These are phyloP conservation scores for Epinephelus malabaricus DNA, from an alignment of 2,797 vertebrate genomes.

Conservation along the genomic window DNA sequence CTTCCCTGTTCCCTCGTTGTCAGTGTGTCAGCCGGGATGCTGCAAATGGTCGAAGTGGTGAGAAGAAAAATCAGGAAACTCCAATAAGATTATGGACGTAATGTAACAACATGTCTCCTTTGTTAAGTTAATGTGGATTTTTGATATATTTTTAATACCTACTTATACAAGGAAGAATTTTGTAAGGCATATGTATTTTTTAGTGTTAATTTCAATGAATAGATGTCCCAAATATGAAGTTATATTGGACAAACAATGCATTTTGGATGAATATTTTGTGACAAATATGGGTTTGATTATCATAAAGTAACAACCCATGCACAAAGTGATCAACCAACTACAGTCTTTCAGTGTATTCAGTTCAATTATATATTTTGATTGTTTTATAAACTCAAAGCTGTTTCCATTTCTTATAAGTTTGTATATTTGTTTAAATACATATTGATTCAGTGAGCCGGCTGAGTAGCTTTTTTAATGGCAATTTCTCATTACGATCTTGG, in stretches of 20 bases:
- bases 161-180: neutral
- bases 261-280: neutral
- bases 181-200: neutral
- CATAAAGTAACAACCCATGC: neutral
- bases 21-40: conserved; percentile 23
- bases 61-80: conserved; percentile 29
- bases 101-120: neutral
- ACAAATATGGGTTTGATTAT: neutral
- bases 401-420: conserved; percentile 1
- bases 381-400: neutral
- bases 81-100: conserved; percentile 11
- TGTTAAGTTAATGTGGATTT: neutral
- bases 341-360: too few relatives aligned
- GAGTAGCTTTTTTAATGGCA: neutral
- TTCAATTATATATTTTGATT: neutral
- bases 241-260: neutral
- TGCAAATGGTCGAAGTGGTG: conserved; percentile 62
- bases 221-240: conserved; percentile 6
- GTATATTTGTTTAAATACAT: neutral
- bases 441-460: conserved; percentile 12
- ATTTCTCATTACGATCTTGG: neutral
- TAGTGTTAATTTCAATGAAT: neutral
- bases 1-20: conserved; percentile 62
- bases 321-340: neutral
- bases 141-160: neutral